phyloP scores from a whole-genome alignment of 2,888 invertebrate genomes.

The Macaria liturata region DNA sequence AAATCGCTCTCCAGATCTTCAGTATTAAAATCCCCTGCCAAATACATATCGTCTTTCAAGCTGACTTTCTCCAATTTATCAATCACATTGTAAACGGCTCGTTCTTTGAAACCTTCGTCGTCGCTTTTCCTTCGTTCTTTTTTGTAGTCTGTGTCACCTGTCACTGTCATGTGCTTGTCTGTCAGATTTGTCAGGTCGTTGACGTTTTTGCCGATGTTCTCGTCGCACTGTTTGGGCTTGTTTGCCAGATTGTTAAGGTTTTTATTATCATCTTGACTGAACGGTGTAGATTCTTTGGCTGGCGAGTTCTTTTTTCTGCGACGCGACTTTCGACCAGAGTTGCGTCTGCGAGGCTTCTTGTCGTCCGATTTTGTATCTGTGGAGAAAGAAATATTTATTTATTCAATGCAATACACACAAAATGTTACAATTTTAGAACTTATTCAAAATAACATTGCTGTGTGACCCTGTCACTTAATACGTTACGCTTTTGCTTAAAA shows the following conservation, averaged over 20 bases:
- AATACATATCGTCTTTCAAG: constrained; percentile 66
- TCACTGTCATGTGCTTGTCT: constrained; percentile 23
- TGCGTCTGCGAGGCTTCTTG: constrained; percentile 61
- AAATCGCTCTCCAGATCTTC: constrained; percentile 65
- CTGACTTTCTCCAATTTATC: constrained; percentile 69
- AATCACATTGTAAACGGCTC: constrained; percentile 62
- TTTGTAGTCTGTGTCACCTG: constrained; percentile 36
- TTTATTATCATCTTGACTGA: constrained; percentile 43
- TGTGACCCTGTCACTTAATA: no score
- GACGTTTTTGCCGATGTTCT: constrained; percentile 66
- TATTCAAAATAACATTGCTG: no score
- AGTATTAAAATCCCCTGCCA: constrained; percentile 62
- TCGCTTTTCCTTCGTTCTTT: constrained; percentile 40
- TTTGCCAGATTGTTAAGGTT: constrained; percentile 33
- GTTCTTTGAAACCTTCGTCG: constrained; percentile 42
- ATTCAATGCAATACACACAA: no score
- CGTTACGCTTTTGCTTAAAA: no score
- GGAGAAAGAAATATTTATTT: neutral
- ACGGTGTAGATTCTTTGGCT: constrained; percentile 47
- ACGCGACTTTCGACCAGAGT: constrained; percentile 62
- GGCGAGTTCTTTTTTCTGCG: constrained; percentile 69
- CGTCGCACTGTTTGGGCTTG: constrained; percentile 48
- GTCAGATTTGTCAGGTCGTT: constrained; percentile 49
- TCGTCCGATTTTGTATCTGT: constrained; percentile 49
- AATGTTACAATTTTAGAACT: no score